A percentile compares a stretch with the other conserved stretches of the same genome.
Conservation (phyloP, 2,113 vertebrate genomes). For the Pterocles orientalis region DNA sequence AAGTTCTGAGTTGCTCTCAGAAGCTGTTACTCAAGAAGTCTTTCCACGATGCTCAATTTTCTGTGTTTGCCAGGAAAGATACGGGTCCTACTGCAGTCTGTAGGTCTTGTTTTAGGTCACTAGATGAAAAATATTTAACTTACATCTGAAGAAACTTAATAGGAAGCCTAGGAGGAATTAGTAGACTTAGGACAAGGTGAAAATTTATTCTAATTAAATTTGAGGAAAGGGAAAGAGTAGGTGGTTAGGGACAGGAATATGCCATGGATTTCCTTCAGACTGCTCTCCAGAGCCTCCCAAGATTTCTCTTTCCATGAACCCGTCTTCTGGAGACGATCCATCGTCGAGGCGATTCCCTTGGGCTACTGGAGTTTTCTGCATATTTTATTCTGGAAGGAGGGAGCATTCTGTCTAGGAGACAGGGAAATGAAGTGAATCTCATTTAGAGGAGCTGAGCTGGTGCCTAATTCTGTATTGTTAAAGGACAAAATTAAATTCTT, state of each 20-base stretch:
- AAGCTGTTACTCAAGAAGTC: neutral
- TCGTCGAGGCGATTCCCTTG: neutral
- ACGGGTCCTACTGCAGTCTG: neutral
- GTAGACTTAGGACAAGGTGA: neutral
- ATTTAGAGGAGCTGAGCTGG: neutral
- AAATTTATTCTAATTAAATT: neutral
- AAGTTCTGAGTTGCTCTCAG: neutral
- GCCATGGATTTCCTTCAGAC: neutral
- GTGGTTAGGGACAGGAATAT: neutral
- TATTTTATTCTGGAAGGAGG: neutral
- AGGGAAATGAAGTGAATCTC: conserved; percentile 23
- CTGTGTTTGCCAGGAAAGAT: neutral
- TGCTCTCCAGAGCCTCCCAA: neutral
- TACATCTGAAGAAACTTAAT: neutral
- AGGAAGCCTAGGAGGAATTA: neutral
- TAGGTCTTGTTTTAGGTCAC: neutral
- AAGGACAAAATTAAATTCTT: conserved; percentile 49
- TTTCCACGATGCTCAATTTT: neutral
- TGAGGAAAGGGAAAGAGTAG: neutral
- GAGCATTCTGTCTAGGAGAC: neutral
- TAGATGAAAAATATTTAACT: neutral
- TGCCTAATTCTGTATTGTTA: conserved; percentile 48
- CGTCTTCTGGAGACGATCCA: neutral
- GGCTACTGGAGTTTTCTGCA: neutral
- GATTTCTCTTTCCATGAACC: neutral